phyloP scores from a whole-genome alignment of 2,888 invertebrate genomes.

The Oscheius sp. region DNA sequence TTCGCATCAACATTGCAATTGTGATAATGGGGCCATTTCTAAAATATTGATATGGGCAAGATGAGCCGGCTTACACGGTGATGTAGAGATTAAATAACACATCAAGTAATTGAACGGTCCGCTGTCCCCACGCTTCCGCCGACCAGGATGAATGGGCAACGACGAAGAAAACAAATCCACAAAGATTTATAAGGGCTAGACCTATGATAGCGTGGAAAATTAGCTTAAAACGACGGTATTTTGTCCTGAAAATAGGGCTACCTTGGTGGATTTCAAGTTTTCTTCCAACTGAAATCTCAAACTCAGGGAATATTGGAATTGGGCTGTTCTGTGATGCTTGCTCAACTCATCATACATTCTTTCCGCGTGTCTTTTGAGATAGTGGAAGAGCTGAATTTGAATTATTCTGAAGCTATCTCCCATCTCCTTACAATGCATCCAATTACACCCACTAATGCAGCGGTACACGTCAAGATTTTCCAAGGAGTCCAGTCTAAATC shows the following conservation, averaged over 20 bases:
- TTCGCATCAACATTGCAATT: background rate
- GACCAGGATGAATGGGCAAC: background rate
- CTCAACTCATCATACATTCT: background rate
- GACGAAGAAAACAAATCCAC: background rate
- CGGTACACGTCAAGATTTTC: background rate
- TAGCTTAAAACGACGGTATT: background rate
- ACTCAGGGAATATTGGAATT: conserved; percentile 1
- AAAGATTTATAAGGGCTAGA: background rate
- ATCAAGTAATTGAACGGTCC: background rate
- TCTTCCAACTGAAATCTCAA: conserved; percentile 9
- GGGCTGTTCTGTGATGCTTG: background rate
- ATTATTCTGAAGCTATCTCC: no score
- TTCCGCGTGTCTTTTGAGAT: background rate
- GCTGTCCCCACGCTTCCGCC: background rate
- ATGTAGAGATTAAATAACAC: conserved; percentile 3
- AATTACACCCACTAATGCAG: background rate
- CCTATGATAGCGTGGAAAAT: conserved; percentile 5
- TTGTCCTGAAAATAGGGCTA: no score
- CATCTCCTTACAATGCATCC: background rate
- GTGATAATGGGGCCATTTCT: conserved; percentile 14
- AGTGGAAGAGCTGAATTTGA: background rate
- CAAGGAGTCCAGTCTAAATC: conserved; percentile 12
- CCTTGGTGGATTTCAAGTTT: background rate
- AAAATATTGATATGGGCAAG: background rate
- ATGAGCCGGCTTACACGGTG: conserved; percentile 1